Conservation (phyloP, 2,113 vertebrate species). For the Bos javanicus region DNA sequence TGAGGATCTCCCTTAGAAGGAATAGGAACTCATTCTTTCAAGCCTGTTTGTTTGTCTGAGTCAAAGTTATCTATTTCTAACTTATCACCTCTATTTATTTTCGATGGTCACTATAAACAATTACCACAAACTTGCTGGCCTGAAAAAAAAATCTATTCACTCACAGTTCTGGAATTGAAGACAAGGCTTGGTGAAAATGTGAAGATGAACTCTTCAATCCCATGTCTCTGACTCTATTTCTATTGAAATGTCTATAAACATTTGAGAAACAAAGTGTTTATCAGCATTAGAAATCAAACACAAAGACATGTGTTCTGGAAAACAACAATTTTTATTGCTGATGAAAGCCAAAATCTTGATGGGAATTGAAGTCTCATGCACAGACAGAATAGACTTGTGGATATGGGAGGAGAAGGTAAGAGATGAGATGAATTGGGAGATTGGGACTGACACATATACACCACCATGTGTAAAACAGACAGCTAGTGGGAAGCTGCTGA, state of each 20-base stretch:
- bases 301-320: not conserved
- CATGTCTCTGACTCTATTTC: not conserved
- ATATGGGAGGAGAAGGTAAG: not conserved
- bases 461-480: not conserved
- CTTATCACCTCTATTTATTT: not conserved
- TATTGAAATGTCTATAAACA: not conserved
- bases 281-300: not conserved
- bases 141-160: not conserved
- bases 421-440: not conserved
- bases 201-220: not conserved
- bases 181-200: not conserved
- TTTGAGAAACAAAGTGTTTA: not conserved
- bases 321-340: not conserved
- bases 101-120: not conserved
- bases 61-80: not conserved
- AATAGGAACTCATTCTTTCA: not conserved
- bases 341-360: not conserved
- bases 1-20: not conserved
- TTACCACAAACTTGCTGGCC: not conserved
- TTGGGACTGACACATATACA: not conserved
- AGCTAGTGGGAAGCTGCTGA: not conserved
- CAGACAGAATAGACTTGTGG: not conserved
- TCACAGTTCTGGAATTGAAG: not conserved
- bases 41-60: not conserved
- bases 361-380: not conserved